These are phyloP conservation scores for Poecilus cupreus DNA, from an alignment of 2,888 invertebrate species.

Conservation along the genomic window DNA sequence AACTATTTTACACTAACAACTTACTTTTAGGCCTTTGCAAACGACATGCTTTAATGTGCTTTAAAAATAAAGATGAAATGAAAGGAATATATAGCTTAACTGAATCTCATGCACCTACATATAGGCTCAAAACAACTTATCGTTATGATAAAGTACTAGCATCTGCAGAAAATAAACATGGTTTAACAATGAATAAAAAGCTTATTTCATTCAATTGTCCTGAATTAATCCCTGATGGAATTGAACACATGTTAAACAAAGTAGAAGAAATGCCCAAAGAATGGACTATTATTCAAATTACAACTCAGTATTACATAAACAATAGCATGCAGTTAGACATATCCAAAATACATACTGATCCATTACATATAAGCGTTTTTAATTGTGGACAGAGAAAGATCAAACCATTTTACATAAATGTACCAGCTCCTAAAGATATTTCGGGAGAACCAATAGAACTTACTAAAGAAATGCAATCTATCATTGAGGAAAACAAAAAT, in stretches of 20 bases:
- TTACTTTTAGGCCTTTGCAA: constrained; percentile 65
- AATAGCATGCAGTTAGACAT: constrained; percentile 65
- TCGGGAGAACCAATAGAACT: constrained; percentile 62
- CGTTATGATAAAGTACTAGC: constrained; percentile 65
- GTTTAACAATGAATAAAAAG: constrained; percentile 64
- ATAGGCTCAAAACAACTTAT: constrained; percentile 66
- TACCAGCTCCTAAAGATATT: constrained; percentile 65
- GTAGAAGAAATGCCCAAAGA: constrained; percentile 73
- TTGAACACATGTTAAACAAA: constrained; percentile 65
- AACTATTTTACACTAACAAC: background rate
- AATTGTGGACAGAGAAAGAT: constrained; percentile 67
- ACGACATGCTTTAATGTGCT: constrained; percentile 63
- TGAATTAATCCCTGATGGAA: constrained; percentile 61
- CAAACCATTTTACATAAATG: constrained; percentile 67
- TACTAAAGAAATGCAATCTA: constrained; percentile 66
- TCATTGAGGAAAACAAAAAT: constrained; percentile 65
- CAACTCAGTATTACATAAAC: constrained; percentile 69
- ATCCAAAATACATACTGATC: constrained; percentile 65
- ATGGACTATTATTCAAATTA: constrained; percentile 79
- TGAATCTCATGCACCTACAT: constrained; percentile 68
- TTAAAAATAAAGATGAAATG: constrained; percentile 65
- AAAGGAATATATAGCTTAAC: constrained; percentile 67
- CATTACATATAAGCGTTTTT: constrained; percentile 68
- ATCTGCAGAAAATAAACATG: constrained; percentile 56
- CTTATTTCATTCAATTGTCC: constrained; percentile 66